Percentiles rank a stretch among this genome's conserved stretches.
phyloP scores from a whole-genome alignment of 1,140 invertebrate genomes.

The Ceratosolen fusciceps region DNA sequence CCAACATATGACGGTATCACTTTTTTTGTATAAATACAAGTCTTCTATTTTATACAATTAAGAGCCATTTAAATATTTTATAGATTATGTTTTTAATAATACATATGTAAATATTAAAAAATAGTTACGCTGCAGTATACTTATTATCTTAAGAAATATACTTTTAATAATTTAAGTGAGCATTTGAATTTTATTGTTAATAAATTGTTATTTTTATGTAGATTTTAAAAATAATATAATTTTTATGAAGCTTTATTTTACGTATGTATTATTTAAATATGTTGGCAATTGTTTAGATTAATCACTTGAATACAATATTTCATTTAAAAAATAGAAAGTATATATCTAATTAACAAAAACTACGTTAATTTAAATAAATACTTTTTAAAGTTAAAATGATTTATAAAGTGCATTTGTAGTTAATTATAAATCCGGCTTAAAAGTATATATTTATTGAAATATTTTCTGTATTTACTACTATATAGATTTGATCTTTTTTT shows the following conservation, averaged over 20 bases:
- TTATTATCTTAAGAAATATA: constrained; percentile 19
- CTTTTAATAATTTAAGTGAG: constrained; percentile 5
- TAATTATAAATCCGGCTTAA: not conserved
- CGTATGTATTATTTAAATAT: constrained; percentile 8
- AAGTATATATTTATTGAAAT: no score
- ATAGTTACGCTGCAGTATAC: constrained; percentile 11
- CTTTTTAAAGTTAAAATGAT: not conserved
- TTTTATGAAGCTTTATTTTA: constrained; percentile 26
- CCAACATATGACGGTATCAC: not conserved
- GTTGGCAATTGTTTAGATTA: not conserved
- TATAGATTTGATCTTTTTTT: no score
- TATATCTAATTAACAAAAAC: not conserved
- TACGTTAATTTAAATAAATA: not conserved
- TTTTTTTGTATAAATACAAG: constrained; percentile 8
- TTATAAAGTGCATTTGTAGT: not conserved
- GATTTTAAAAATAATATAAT: constrained; percentile 13
- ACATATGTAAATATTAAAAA: constrained; percentile 43
- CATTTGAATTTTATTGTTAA: constrained; percentile 26
- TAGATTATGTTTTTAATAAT: constrained; percentile 27
- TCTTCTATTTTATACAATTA: constrained; percentile 15
- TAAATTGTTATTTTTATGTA: constrained; percentile 27
- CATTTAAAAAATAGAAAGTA: not conserved
- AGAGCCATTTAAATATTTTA: constrained; percentile 32
- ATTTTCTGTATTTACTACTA: no score
- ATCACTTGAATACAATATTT: not conserved